These are phyloP conservation scores for Lagopus muta DNA, from an alignment of 2,113 vertebrate species.

Conservation along the genomic window DNA sequence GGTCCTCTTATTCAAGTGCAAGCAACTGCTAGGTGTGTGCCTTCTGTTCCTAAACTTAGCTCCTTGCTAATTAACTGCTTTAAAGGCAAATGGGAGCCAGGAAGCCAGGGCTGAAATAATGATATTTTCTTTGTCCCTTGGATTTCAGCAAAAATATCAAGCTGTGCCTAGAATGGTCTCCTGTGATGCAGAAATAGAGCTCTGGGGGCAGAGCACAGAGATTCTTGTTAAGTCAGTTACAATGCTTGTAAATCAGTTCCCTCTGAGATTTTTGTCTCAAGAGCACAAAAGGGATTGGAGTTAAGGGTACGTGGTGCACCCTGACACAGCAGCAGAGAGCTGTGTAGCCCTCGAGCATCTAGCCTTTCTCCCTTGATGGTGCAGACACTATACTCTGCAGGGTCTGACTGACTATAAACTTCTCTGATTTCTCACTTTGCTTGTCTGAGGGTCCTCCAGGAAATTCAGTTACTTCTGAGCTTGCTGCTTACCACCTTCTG, in stretches of 20 bases:
- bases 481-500: background rate
- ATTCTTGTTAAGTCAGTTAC: background rate
- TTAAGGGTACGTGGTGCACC: rapidly evolving
- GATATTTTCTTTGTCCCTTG: background rate
- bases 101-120: background rate
- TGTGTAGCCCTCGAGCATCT: background rate
- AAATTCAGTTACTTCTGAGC: rapidly evolving
- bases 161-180: background rate
- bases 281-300: background rate
- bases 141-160: background rate
- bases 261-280: background rate
- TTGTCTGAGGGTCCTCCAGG: background rate
- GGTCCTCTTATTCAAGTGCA: background rate
- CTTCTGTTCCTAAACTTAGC: background rate
- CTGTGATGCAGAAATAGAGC: background rate
- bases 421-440: background rate
- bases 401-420: background rate
- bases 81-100: background rate
- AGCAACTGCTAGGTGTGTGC: background rate
- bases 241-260: background rate
- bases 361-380: background rate
- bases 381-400: background rate
- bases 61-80: background rate
- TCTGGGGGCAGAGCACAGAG: background rate
- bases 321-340: background rate